Percentiles rank a stretch among this genome's conserved stretches.
phyloP scores from a whole-genome alignment of 2,888 invertebrate species.

The Cerastis rubricosa region DNA sequence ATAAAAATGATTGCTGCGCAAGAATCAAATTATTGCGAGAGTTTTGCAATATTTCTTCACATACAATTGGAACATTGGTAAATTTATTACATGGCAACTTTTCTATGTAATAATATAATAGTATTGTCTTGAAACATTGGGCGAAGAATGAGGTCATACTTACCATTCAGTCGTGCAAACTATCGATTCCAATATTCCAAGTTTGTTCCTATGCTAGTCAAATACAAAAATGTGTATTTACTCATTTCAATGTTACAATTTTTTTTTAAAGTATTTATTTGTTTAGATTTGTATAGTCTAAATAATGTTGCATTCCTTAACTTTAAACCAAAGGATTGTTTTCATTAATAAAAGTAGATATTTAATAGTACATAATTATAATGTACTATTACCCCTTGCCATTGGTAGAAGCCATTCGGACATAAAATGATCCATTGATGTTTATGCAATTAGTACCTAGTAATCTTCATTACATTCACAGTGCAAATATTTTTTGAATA shows the following conservation, averaged over 20 bases:
- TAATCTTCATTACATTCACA: constrained; percentile 59
- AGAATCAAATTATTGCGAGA: constrained; percentile 18
- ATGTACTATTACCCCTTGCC: constrained; percentile 24
- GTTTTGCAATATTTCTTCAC: constrained; percentile 33
- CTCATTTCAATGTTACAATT: constrained; percentile 31
- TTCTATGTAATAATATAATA: background rate
- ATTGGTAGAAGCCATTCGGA: constrained; percentile 29
- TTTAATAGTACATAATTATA: constrained; percentile 9
- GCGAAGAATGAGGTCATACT: background rate
- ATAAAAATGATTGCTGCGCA: constrained; percentile 19
- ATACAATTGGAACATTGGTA: background rate
- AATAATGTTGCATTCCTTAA: constrained; percentile 52
- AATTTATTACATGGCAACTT: constrained; percentile 13
- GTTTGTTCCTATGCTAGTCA: constrained; percentile 59
- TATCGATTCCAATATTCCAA: constrained; percentile 23
- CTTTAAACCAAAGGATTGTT: constrained; percentile 46
- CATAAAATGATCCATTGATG: constrained; percentile 32
- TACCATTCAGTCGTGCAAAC: constrained; percentile 5
- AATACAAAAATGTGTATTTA: constrained; percentile 40
- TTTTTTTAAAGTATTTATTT: constrained; percentile 15
- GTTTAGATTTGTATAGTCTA: constrained; percentile 9
- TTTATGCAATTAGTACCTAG: constrained; percentile 38
- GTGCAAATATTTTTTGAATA: constrained; percentile 48
- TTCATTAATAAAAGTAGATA: constrained; percentile 18
- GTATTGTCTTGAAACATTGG: constrained; percentile 1